Conservation (phyloP, 2,888 invertebrate genomes). For the Isoperla grammatica region DNA sequence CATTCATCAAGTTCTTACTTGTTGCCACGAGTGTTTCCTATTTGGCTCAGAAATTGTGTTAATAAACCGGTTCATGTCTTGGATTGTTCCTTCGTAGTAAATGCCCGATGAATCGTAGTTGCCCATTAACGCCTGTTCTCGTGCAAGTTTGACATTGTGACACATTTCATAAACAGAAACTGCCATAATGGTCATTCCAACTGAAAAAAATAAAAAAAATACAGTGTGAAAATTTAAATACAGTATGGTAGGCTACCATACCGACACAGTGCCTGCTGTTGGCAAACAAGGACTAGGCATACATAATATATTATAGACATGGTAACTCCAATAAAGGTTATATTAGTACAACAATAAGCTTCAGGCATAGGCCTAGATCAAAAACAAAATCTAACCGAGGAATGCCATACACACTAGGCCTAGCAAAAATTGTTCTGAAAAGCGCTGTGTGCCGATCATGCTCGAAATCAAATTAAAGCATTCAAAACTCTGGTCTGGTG, state of each 20-base stretch:
- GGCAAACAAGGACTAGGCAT: too few relatives aligned
- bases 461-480: too few relatives aligned
- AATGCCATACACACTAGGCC: too few relatives aligned
- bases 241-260: too few relatives aligned
- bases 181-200: constrained; percentile 60
- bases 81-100: constrained; percentile 88
- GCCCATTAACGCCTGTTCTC: constrained; percentile 92
- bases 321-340: background rate
- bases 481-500: too few relatives aligned
- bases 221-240: background rate
- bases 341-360: too few relatives aligned
- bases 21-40: constrained; percentile 83
- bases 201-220: constrained; percentile 32
- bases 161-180: constrained; percentile 85
- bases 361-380: too few relatives aligned
- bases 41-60: constrained; percentile 72
- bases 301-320: background rate
- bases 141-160: constrained; percentile 90
- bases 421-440: too few relatives aligned
- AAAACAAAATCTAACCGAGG: too few relatives aligned
- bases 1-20: too few relatives aligned
- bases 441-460: too few relatives aligned
- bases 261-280: too few relatives aligned
- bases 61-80: constrained; percentile 82
- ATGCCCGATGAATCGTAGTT: constrained; percentile 93